Evolutionary conservation across 2,888 invertebrate species (phyloP).

Genomic region (Lottia gigantea): DNA sequence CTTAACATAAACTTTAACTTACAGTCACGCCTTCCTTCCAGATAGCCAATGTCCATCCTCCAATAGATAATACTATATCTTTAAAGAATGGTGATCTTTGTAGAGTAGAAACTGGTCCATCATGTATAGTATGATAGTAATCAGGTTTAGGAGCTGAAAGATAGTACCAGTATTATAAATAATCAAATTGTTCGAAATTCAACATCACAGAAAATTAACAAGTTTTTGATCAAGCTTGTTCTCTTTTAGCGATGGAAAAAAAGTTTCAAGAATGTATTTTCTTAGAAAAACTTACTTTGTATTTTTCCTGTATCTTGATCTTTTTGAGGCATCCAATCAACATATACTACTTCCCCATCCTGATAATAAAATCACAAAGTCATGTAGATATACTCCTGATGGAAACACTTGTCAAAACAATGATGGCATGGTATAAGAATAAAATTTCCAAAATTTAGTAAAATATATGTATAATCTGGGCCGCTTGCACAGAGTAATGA

Average conservation of each 20-base stretch:
- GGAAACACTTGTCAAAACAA: no score
- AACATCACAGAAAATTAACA: no score
- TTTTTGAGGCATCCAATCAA: slow-evolving; percentile 69
- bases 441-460: no score
- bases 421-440: no score
- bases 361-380: slow-evolving; percentile 33
- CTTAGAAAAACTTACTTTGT: slow-evolving; percentile 57
- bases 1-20: slow-evolving; percentile 34
- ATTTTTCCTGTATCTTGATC: slow-evolving; percentile 68
- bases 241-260: not conserved
- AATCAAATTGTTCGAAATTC: no score
- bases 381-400: not conserved
- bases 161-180: no score
- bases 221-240: no score
- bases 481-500: no score
- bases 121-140: slow-evolving; percentile 64
- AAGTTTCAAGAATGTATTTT: no score
- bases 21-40: slow-evolving; percentile 78
- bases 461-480: no score
- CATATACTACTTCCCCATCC: slow-evolving; percentile 69
- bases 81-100: slow-evolving; percentile 74
- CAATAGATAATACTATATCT: slow-evolving; percentile 77
- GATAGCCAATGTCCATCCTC: slow-evolving; percentile 80
- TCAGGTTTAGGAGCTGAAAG: slow-evolving; percentile 66
- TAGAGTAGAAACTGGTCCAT: slow-evolving; percentile 63